Evolutionary conservation across 2,888 invertebrate species (phyloP).

Genomic region (Phalera bucephala): DNA sequence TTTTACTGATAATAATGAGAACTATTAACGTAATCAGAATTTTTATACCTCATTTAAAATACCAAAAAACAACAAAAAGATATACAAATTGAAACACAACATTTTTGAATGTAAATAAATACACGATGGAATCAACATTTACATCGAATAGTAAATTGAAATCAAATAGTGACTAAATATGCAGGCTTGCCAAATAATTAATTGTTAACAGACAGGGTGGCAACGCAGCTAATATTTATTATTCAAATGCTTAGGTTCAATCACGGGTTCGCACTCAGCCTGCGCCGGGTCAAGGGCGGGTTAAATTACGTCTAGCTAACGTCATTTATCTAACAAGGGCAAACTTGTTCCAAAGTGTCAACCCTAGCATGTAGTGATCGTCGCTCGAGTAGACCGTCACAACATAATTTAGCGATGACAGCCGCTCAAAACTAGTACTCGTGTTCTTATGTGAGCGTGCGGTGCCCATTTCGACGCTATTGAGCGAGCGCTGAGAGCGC

Average conservation of each 20-base stretch:
- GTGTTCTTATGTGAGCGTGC: slow-evolving; percentile 9
- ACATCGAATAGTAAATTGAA: slow-evolving; percentile 18
- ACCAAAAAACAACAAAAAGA: no score
- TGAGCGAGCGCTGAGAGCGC: slow-evolving; percentile 11
- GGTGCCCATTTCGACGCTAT: slow-evolving; percentile 10
- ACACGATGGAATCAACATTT: no score
- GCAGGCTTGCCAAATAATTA: slow-evolving; percentile 38
- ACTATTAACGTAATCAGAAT: no score
- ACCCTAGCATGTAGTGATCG: slow-evolving; percentile 10
- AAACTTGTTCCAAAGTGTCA: slow-evolving; percentile 17
- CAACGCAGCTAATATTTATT: slow-evolving; percentile 39
- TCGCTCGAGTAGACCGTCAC: slow-evolving; percentile 15
- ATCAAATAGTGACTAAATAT: slow-evolving; percentile 26
- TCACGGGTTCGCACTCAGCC: slow-evolving; percentile 26
- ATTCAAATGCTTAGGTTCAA: slow-evolving; percentile 47
- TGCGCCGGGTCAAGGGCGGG: slow-evolving; percentile 27
- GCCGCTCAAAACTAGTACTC: slow-evolving; percentile 23
- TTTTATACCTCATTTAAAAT: no score
- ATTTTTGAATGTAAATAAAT: no score
- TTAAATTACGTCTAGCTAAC: slow-evolving; percentile 22
- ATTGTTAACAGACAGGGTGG: slow-evolving; percentile 30
- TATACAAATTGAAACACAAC: slow-evolving; percentile 16
- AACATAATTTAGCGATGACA: slow-evolving; percentile 33
- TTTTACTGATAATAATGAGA: no score
- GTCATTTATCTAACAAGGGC: slow-evolving; percentile 21